Evolutionary conservation across 92 coral and sea anemone species (phyloP).

Genomic region (Epizoanthus ramosus): DNA sequence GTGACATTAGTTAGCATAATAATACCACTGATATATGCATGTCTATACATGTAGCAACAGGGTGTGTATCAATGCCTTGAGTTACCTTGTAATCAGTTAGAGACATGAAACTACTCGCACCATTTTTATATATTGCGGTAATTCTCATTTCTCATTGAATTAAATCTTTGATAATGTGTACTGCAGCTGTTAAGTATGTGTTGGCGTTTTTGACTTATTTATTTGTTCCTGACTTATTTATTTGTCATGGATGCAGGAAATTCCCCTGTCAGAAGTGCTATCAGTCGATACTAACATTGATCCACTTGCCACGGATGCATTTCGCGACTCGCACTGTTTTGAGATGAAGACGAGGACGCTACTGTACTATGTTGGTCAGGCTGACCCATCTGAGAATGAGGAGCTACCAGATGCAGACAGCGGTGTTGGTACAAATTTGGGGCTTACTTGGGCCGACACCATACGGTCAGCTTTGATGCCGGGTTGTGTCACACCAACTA

Average conservation of each 20-base stretch:
- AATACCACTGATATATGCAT: too few species aligned
- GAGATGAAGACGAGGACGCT: slow-evolving; percentile 94
- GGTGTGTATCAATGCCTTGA: too few species aligned
- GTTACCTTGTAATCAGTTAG: too few species aligned
- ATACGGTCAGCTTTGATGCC: slow-evolving; percentile 99
- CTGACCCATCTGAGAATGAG: slow-evolving; percentile 73
- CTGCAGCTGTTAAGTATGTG: too few species aligned
- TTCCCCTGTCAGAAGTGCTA: slow-evolving; percentile 89
- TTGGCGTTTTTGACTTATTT: too few species aligned
- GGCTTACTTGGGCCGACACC: slow-evolving; percentile 95
- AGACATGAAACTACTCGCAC: too few species aligned
- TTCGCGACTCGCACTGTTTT: slow-evolving; percentile 93
- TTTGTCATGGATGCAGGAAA: slow-evolving; percentile 64
- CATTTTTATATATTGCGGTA: too few species aligned
- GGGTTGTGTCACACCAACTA: slow-evolving; percentile 96
- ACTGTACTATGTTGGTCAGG: slow-evolving; percentile 89
- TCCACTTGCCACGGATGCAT: slow-evolving; percentile 89
- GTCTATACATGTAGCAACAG: too few species aligned
- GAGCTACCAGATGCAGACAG: slow-evolving; percentile 85
- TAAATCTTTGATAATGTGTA: too few species aligned
- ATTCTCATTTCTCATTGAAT: too few species aligned
- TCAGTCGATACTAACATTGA: slow-evolving; percentile 95
- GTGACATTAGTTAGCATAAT: too few species aligned
- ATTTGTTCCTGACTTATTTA: not conserved
- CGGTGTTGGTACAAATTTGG: slow-evolving; percentile 89